Evolutionary conservation across 2,113 vertebrate species (phyloP).

Genomic region (Bos javanicus): DNA sequence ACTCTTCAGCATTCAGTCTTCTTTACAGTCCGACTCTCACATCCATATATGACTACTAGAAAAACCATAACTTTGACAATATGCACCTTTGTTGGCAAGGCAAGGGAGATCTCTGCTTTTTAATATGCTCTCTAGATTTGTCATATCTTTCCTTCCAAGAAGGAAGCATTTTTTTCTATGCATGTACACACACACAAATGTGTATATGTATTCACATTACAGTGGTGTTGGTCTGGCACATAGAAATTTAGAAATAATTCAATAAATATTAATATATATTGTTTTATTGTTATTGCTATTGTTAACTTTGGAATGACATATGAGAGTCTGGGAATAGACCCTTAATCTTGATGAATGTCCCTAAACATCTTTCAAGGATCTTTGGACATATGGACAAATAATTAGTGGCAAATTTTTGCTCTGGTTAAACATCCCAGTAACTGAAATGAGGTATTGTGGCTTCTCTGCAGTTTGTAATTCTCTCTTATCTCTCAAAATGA

Average conservation of each 20-base stretch:
- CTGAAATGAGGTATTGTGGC: rapidly evolving
- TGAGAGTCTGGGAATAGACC: not conserved
- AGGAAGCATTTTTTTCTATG: not conserved
- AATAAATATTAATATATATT: not conserved
- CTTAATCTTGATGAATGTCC: not conserved
- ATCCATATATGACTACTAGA: not conserved
- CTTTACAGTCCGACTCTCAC: not conserved
- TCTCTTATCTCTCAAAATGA: not conserved
- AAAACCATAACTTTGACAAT: not conserved
- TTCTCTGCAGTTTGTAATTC: not conserved
- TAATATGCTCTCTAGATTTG: not conserved
- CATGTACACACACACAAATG: not conserved
- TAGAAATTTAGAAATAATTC: not conserved
- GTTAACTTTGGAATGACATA: not conserved
- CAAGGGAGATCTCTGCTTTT: not conserved
- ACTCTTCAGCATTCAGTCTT: not conserved
- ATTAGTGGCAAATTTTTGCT: not conserved
- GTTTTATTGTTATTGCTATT: not conserved
- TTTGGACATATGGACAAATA: not conserved
- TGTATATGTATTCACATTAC: not conserved
- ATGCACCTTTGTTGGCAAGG: not conserved
- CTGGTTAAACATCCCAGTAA: not conserved
- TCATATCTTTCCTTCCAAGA: not conserved
- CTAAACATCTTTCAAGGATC: not conserved
- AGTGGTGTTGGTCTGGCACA: not conserved